Percentiles rank a stretch among this genome's conserved stretches.
phyloP scores from a whole-genome alignment of 2,888 invertebrate genomes.

The Archips xylosteana region DNA sequence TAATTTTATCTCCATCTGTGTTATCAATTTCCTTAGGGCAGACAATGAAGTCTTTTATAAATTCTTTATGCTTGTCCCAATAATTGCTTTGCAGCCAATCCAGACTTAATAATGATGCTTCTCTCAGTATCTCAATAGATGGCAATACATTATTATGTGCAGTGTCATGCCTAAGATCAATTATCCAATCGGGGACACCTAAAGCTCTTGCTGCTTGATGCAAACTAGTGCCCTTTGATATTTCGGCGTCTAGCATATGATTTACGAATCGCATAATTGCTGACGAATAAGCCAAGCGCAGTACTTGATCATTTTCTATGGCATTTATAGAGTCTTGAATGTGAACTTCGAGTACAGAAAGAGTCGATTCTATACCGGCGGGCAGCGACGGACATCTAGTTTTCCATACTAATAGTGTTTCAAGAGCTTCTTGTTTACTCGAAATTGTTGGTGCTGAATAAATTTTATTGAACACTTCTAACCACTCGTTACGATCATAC shows the following conservation, averaged over 20 bases:
- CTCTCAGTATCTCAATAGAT: slow-evolving; percentile 86
- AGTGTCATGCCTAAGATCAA: slow-evolving; percentile 91
- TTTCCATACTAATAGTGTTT: slow-evolving; percentile 85
- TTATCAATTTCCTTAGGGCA: slow-evolving; percentile 56
- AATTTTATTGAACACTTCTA: slow-evolving; percentile 75
- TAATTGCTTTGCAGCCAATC: slow-evolving; percentile 89
- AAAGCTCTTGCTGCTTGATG: slow-evolving; percentile 86
- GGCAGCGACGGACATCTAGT: slow-evolving; percentile 83
- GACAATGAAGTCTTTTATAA: slow-evolving; percentile 75
- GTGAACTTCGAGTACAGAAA: slow-evolving; percentile 83
- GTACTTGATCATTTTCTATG: slow-evolving; percentile 70
- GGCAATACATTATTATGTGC: slow-evolving; percentile 90
- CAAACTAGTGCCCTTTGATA: slow-evolving; percentile 82
- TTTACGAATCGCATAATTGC: slow-evolving; percentile 88
- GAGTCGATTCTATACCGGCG: slow-evolving; percentile 87
- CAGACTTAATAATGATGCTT: slow-evolving; percentile 87
- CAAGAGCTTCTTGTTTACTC: slow-evolving; percentile 73
- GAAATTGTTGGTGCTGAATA: slow-evolving; percentile 60
- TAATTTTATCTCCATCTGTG: slow-evolving; percentile 63
- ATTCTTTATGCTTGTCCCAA: slow-evolving; percentile 85
- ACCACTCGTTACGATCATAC: slow-evolving; percentile 83
- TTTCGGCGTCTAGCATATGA: slow-evolving; percentile 85
- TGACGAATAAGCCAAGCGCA: slow-evolving; percentile 86
- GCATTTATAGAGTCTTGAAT: slow-evolving; percentile 64
- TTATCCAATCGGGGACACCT: slow-evolving; percentile 92